phyloP scores from a whole-genome alignment of 2,113 vertebrate genomes.

The Helogale parvula region DNA sequence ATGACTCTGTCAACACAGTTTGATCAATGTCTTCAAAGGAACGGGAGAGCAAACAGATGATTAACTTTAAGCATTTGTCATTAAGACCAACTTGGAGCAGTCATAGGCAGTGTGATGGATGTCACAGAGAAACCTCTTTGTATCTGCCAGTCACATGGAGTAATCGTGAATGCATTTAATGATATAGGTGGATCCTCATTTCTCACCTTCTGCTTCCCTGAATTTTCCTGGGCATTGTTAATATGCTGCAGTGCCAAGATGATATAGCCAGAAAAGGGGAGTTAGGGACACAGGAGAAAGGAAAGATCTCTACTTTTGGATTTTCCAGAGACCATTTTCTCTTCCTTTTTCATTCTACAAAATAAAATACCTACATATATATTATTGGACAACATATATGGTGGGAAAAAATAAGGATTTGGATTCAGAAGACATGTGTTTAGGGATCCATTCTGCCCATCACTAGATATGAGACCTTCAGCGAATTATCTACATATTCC shows the following conservation, averaged over 20 bases:
- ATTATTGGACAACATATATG: background rate
- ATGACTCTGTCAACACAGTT: constrained; percentile 11
- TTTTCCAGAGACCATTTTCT: constrained; percentile 10
- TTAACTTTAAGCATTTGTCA: constrained; percentile 65
- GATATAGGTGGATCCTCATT: constrained; percentile 14
- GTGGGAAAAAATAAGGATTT: background rate
- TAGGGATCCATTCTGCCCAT: background rate
- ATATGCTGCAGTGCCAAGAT: background rate
- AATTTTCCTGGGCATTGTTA: background rate
- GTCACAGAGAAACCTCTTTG: constrained; percentile 40
- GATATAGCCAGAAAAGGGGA: background rate
- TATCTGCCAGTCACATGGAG: constrained; percentile 58
- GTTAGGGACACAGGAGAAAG: background rate
- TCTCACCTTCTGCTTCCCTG: constrained; percentile 43
- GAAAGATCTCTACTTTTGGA: background rate
- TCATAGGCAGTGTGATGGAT: constrained; percentile 54
- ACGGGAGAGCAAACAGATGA: constrained; percentile 47
- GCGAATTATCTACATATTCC: background rate
- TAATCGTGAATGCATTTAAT: constrained; percentile 55
- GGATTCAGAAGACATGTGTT: background rate
- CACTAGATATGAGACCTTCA: background rate
- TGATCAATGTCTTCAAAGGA: constrained; percentile 68
- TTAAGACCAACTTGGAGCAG: constrained; percentile 7
- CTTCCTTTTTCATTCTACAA: background rate
- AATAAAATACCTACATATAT: background rate